Conservation (phyloP, 2,888 invertebrate species). For the Troides oblongomaculatus region DNA sequence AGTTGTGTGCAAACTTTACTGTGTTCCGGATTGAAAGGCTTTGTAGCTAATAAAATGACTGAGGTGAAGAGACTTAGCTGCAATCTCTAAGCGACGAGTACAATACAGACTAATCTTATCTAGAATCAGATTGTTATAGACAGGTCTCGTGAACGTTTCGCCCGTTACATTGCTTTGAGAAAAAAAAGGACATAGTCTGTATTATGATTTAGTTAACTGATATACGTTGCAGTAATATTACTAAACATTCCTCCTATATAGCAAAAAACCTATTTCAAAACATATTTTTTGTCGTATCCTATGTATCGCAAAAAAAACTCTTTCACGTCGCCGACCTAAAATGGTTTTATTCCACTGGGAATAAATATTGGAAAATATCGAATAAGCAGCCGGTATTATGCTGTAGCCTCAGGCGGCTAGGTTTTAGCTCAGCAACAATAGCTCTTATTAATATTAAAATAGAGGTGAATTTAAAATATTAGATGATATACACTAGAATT, state of each 20-base stretch:
- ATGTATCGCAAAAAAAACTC: conserved; percentile 11
- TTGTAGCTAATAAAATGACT: too few relatives aligned
- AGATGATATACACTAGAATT: neutral
- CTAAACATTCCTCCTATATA: neutral
- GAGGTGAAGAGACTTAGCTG: too few relatives aligned
- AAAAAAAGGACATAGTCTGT: too few relatives aligned
- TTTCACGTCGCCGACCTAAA: conserved; percentile 24
- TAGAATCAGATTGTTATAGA: too few relatives aligned
- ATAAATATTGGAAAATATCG: conserved; percentile 30
- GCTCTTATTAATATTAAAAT: neutral
- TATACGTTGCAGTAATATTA: neutral
- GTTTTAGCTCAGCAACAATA: conserved; percentile 5
- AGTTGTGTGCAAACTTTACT: too few relatives aligned
- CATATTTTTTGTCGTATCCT: conserved; percentile 7
- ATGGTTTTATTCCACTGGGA: conserved; percentile 24
- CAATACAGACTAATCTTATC: too few relatives aligned
- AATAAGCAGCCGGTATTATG: conserved; percentile 26
- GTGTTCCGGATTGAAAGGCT: too few relatives aligned
- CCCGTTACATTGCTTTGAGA: too few relatives aligned
- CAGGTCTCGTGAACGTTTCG: too few relatives aligned
- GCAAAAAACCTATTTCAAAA: conserved; percentile 4
- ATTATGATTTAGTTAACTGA: too few relatives aligned
- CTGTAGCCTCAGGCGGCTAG: conserved; percentile 16
- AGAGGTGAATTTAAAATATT: conserved; percentile 11
- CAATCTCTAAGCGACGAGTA: too few relatives aligned